Base-by-base conservation (phyloP, 2,888 invertebrate genomes). In the Dione juno region DNA sequence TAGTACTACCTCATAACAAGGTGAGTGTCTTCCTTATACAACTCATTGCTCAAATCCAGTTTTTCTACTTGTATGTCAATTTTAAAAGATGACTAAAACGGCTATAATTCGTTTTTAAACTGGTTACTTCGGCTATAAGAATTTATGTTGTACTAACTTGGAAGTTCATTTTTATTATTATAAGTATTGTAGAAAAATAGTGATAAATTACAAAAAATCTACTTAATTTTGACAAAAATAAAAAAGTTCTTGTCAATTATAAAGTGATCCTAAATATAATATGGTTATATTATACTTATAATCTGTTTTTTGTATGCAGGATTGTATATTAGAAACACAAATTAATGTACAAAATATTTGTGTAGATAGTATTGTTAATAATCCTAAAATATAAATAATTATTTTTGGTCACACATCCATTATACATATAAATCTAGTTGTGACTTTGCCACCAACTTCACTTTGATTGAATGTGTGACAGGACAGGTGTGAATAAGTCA, bases 1-100 rank as follows among this genome's bases (percentile, higher is more conserved):
- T 98, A 88, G 98, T 98, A 75, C 94, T 98, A 82, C 98, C 98
- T 76, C 96, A 98, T 82, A 97, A 97, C 88, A 98, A 98, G 96
- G 98, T 98, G 87, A 89, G 87, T 82, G 35, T 61, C n/a, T 43
- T 61, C 43, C 61, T 58, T 54, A 54, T 37, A 54, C 19, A 64
- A 52, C 53, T 14, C 13, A 53, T 37, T 53, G 28, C 53, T 66
- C 11, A 64, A 69, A 54, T 64, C 43, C 52, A 64, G 45, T 54
- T 54, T 54, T 54, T 37, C 41, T 14, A 37, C 37, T 54, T 19
- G 16, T 8, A 21, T 66, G 41, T 66, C 66, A 41, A 52, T 53
- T 66, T 66, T 21, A 53, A 64, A 66, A 43, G 52, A 66, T 66
- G 53, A 66, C 66, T 66, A 43, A 54, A 40, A 40, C 66, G 43